phyloP scores from a whole-genome alignment of 2,888 invertebrate species.

The Desoria tigrina region DNA sequence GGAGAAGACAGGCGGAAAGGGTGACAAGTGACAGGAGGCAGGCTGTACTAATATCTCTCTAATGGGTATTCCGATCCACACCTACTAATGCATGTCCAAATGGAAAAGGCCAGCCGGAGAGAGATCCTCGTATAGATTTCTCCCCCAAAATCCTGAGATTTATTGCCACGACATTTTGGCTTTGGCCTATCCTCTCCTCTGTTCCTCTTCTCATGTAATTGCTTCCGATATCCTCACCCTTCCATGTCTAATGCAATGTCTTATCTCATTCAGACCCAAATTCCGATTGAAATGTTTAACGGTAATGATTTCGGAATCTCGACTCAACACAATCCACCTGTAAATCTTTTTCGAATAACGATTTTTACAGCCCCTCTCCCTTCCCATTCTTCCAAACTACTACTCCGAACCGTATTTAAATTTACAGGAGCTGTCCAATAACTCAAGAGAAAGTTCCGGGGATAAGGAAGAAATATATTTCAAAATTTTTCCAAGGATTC shows the following conservation, averaged over 20 bases:
- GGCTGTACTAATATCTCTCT: conserved; percentile 5
- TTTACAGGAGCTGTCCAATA: too few species aligned
- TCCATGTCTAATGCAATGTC: conserved; percentile 18
- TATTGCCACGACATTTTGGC: conserved; percentile 19
- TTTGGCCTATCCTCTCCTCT: conserved; percentile 8
- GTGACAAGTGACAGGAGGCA: conserved; percentile 16
- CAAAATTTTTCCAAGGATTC: neutral
- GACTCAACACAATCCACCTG: conserved; percentile 8
- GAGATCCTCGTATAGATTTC: conserved; percentile 1
- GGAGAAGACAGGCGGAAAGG: neutral
- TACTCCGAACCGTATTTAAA: too few species aligned
- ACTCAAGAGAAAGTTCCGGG: neutral
- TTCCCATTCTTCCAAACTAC: neutral
- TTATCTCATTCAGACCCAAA: conserved; percentile 17
- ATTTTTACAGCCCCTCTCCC: neutral
- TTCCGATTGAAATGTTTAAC: conserved; percentile 19
- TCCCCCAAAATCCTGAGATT: conserved; percentile 14
- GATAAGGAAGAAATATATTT: neutral
- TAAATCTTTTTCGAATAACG: conserved; percentile 17
- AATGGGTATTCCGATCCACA: conserved; percentile 8
- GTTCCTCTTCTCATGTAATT: conserved; percentile 15
- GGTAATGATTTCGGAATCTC: conserved; percentile 13
- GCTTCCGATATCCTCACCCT: conserved; percentile 19
- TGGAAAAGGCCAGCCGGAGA: neutral
- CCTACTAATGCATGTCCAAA: conserved; percentile 5